A percentile compares a stretch with the other conserved stretches of the same genome.
Conservation (phyloP, 2,797 vertebrate genomes). For the Tiaroga cobitis region DNA sequence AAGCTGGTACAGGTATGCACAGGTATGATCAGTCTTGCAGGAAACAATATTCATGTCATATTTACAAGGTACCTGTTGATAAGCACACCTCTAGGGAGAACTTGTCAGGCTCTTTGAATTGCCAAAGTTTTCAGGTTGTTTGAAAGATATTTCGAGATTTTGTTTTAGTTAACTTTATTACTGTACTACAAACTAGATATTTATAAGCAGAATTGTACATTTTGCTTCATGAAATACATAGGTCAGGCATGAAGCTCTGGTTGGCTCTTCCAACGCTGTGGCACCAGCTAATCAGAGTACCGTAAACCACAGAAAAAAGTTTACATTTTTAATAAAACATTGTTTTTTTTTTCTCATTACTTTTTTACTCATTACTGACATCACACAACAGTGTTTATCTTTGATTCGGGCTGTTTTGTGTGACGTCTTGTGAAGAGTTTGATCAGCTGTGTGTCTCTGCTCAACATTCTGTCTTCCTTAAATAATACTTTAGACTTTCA, state of each 20-base stretch:
- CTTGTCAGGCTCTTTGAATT: neutral
- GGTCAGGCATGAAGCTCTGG: too few relatives aligned
- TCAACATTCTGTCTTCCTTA: neutral
- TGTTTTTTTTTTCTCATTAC: neutral
- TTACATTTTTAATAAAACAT: neutral
- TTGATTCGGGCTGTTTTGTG: neutral
- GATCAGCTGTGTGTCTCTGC: constrained; percentile 10
- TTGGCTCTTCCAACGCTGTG: too few relatives aligned
- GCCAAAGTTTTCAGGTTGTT: neutral
- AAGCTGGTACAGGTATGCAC: neutral
- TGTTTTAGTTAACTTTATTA: neutral
- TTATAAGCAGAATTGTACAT: neutral
- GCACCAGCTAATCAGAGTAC: too few relatives aligned
- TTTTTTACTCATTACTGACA: neutral
- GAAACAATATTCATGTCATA: neutral
- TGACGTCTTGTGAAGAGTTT: constrained; percentile 7
- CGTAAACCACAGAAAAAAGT: too few relatives aligned
- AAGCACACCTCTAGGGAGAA: neutral
- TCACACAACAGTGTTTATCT: neutral
- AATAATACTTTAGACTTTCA: constrained; percentile 25
- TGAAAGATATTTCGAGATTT: neutral
- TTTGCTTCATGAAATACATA: neutral
- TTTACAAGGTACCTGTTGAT: neutral
- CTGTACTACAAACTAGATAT: neutral
- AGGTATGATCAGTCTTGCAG: neutral